Conservation (phyloP, 2,888 invertebrate species). For the Hemicrepidius hirtus region DNA sequence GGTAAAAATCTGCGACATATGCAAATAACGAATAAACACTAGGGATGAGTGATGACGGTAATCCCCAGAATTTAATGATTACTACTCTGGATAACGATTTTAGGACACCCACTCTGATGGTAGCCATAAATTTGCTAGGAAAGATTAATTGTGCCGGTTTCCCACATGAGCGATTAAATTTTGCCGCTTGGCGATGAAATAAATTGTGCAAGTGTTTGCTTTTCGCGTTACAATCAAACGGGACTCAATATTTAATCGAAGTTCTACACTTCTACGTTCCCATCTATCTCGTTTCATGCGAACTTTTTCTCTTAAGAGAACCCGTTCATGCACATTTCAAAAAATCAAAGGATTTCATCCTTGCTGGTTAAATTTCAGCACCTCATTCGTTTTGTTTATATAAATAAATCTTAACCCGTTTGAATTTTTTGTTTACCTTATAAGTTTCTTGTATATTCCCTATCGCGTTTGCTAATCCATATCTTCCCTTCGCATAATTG, state of each 20-base stretch:
- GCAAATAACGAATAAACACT: conserved; percentile 37
- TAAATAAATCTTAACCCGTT: no score
- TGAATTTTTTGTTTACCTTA: conserved; percentile 38
- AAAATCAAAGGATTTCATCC: background rate
- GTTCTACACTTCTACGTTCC: conserved; percentile 45
- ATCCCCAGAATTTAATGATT: conserved; percentile 58
- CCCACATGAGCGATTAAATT: conserved; percentile 64
- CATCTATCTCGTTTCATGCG: conserved; percentile 28
- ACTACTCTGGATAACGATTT: conserved; percentile 59
- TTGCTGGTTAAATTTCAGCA: conserved; percentile 1
- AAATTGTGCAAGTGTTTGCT: conserved; percentile 62
- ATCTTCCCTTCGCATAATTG: conserved; percentile 37
- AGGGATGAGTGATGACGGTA: conserved; percentile 46
- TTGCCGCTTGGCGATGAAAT: conserved; percentile 58
- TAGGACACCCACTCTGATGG: conserved; percentile 56
- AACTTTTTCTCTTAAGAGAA: conserved; percentile 19
- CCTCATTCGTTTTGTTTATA: conserved; percentile 1
- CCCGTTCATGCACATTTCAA: conserved; percentile 27
- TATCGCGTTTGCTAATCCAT: conserved; percentile 30
- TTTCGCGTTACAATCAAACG: conserved; percentile 59
- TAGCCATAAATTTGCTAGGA: conserved; percentile 58
- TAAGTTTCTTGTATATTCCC: conserved; percentile 23
- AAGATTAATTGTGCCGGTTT: conserved; percentile 63
- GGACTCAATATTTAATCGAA: conserved; percentile 58
- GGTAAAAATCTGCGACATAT: conserved; percentile 30